These are phyloP conservation scores for Dimorphilus gyrociliatus DNA, from an alignment of 2,888 invertebrate species.

Conservation along the genomic window DNA sequence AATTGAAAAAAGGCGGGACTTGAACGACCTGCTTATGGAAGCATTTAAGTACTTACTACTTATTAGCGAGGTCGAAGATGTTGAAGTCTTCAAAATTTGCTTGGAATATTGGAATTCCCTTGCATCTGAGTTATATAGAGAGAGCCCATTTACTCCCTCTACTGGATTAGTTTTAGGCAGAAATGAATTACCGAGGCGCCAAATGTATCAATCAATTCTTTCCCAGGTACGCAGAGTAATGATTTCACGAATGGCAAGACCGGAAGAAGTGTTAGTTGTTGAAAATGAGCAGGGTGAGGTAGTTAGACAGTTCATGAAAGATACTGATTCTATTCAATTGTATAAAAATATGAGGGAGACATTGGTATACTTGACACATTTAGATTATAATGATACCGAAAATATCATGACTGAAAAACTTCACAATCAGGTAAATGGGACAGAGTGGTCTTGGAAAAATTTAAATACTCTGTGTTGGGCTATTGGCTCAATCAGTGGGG, in stretches of 20 bases:
- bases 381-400: constrained; percentile 93
- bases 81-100: constrained; percentile 98
- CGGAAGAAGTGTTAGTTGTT: constrained; percentile 96
- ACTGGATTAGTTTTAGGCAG: too few relatives aligned
- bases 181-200: constrained; percentile 31
- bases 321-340: constrained; percentile 95
- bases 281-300: constrained; percentile 99
- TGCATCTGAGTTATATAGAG: constrained; percentile 76
- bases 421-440: constrained; percentile 91
- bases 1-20: constrained; percentile 47
- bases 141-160: constrained; percentile 52
- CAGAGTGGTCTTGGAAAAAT: constrained; percentile 99
- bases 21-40: constrained; percentile 55
- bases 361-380: constrained; percentile 78
- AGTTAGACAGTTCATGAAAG: constrained; percentile 98
- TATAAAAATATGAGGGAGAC: constrained; percentile 96
- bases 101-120: constrained; percentile 95
- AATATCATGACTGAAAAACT: constrained; percentile 96
- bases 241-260: constrained; percentile 99
- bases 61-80: constrained; percentile 87
- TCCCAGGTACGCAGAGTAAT: constrained; percentile 70
- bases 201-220: constrained; percentile 37
- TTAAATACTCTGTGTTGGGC: constrained; percentile 98
- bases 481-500: constrained; percentile 94
- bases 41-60: constrained; percentile 38